Conservation (phyloP, 2,888 invertebrate genomes). For the Hypolimnas misippus region DNA sequence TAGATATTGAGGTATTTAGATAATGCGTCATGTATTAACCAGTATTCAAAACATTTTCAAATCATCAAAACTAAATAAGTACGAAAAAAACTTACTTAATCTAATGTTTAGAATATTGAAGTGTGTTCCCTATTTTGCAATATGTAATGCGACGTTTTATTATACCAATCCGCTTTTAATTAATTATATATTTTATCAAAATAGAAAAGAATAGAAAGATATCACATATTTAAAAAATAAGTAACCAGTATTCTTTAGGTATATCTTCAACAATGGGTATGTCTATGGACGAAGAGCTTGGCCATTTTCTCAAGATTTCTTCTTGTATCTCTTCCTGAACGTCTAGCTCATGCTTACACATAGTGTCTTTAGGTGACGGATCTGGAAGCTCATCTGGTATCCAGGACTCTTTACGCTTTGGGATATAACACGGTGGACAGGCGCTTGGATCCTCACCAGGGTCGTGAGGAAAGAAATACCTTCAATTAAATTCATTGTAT, state of each 20-base stretch:
- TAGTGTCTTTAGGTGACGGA: constrained; percentile 70
- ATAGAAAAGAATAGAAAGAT: no score
- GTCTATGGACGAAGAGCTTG: constrained; percentile 60
- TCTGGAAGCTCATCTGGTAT: constrained; percentile 63
- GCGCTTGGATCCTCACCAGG: constrained; percentile 74
- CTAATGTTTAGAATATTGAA: no score
- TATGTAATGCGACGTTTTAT: no score
- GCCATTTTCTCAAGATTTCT: constrained; percentile 49
- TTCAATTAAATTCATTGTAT: constrained; percentile 33
- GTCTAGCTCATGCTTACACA: constrained; percentile 59
- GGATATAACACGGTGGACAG: constrained; percentile 68
- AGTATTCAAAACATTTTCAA: no score
- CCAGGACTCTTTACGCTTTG: constrained; percentile 71
- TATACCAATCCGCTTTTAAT: no score
- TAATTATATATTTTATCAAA: no score
- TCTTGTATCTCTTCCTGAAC: constrained; percentile 58
- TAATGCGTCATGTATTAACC: no score
- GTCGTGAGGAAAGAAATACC: constrained; percentile 77
- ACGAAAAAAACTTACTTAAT: no score
- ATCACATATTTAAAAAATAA: not conserved
- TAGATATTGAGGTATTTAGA: no score
- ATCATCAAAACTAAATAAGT: no score
- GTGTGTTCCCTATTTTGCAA: no score
- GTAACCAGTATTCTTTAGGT: constrained; percentile 65
- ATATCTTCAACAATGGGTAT: constrained; percentile 63